phyloP scores from a whole-genome alignment of 2,113 vertebrate genomes.

The Ameiurus melas region DNA sequence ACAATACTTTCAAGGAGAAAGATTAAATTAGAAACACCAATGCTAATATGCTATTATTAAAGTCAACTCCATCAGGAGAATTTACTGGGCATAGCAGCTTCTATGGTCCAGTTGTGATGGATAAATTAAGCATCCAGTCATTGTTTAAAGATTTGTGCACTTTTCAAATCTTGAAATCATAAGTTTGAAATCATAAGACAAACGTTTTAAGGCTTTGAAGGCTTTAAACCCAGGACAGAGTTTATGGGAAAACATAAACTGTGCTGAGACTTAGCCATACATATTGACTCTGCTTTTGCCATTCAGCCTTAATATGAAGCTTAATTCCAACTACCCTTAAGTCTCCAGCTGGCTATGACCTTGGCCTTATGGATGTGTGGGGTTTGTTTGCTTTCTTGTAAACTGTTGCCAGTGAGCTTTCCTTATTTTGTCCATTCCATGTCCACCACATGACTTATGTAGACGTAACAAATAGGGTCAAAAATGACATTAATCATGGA shows the following conservation, averaged over 20 bases:
- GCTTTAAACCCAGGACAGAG: not conserved
- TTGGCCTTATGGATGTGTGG: not conserved
- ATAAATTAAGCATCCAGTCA: not conserved
- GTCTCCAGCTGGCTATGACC: not conserved
- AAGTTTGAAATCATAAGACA: not conserved
- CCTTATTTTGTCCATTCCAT: not conserved
- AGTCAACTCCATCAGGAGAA: not conserved
- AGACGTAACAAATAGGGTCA: not conserved
- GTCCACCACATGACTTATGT: not conserved
- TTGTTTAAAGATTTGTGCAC: not conserved
- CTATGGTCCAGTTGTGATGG: not conserved
- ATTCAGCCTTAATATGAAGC: not conserved
- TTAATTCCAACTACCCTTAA: not conserved
- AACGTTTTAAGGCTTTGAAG: not conserved
- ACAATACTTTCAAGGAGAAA: not conserved
- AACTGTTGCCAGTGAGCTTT: not conserved
- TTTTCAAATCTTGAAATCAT: not conserved
- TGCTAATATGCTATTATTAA: constrained; percentile 4
- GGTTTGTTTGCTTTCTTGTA: not conserved
- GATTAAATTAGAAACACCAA: not conserved
- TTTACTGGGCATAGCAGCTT: not conserved
- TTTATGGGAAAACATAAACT: not conserved
- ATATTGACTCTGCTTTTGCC: not conserved
- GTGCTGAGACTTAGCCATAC: not conserved
- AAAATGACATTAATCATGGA: not conserved